Evolutionary conservation across 2,888 invertebrate genomes (phyloP), one percentile per base, ranked within the genome.

Genomic region (Iselma pallidipennis): DNA sequence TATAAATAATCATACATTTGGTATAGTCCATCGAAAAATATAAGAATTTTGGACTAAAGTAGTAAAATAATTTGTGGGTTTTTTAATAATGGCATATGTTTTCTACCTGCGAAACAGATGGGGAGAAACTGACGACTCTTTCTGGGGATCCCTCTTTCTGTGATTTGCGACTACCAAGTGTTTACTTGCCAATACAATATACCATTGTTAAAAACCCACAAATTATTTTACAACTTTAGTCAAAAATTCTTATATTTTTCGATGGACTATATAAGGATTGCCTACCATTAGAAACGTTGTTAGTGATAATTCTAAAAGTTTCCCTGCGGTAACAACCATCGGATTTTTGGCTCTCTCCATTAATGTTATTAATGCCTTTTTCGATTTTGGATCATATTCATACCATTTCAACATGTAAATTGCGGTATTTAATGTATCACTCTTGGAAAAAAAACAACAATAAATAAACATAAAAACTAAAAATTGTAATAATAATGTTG

Each of bases 271-370:
- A n/a, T n/a, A n/a, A n/a, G n/a, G n/a, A n/a, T n/a, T n/a, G n/a
- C n/a, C n/a, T 70, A 84, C 85, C 81, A 81, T 82, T 48, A 83
- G 71, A 70, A 83, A 85, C 12, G 85, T 84, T 54, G 81, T 77
- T 6, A 85, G 78, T 0, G 85, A 84, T 42, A 85, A 82, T 55
- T 83, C 82, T 42, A 85, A 77, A 59, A 84, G 70, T 66, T 74
- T 79, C 1, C 80, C 83, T 64, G 84, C 84, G 69, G 77, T 78
- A 64, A 84, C 80, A 1, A 80, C 78, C 71, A 85, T 79, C 64
- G 85, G 84, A 10, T 82, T 80, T 68, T 78, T 78, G 57, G 82
- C 81, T 69, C 83, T 81, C 76, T 79, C 78, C 82, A 84, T 79
- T 57, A 82, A 74, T 67, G 83, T 76, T 61, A 83, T 66, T 71